A percentile compares a stretch with the other conserved stretches of the same genome.
These are phyloP conservation scores for Rhipidura dahli DNA, from an alignment of 2,113 vertebrate species.

Conservation along the genomic window DNA sequence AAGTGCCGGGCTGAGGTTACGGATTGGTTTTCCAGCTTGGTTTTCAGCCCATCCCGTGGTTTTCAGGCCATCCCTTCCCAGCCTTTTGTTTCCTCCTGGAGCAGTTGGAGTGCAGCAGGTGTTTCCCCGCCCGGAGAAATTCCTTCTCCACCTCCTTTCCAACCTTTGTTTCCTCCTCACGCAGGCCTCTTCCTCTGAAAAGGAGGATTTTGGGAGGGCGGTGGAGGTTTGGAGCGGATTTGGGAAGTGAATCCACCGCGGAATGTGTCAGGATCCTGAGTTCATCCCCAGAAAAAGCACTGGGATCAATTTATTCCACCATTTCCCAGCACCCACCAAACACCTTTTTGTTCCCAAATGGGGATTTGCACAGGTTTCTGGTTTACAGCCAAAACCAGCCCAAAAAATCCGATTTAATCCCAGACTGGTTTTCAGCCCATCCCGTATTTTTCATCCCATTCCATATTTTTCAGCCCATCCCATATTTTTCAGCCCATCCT, in stretches of 20 bases:
- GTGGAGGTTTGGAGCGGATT: background rate
- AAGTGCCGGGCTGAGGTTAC: background rate
- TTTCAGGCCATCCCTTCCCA: background rate
- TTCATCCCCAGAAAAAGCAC: background rate
- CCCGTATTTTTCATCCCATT: background rate
- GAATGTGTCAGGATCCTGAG: background rate
- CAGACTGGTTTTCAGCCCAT: background rate
- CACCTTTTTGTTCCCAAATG: too few species aligned
- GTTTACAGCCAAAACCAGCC: background rate
- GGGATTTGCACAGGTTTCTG: background rate
- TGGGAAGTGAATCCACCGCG: background rate
- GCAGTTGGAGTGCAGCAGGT: conserved; percentile 28
- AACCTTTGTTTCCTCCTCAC: background rate
- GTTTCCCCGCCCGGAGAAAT: background rate
- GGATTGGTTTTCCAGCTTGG: background rate
- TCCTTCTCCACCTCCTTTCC: background rate
- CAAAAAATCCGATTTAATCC: background rate
- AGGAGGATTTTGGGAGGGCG: background rate
- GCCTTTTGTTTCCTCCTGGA: background rate
- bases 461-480: background rate
- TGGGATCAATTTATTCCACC: background rate
- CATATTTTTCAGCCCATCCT: background rate
- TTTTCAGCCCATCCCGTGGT: background rate
- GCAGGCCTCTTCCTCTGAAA: background rate
- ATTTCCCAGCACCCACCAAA: too few species aligned